These are phyloP conservation scores for Thalassaphorura encarpata DNA, from an alignment of 1,140 invertebrate genomes.

Conservation along the genomic window DNA sequence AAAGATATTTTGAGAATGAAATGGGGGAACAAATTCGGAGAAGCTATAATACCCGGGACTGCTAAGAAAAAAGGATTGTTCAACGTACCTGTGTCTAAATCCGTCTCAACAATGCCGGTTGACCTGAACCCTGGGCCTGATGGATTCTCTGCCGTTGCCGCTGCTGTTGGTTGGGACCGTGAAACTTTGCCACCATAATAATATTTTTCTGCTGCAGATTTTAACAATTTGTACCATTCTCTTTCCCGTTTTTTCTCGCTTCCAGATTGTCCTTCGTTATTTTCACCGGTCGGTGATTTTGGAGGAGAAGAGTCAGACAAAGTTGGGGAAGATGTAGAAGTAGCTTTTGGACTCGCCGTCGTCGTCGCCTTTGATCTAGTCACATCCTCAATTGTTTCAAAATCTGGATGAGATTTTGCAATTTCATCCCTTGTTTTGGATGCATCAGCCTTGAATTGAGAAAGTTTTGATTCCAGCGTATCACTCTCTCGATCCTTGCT, in stretches of 20 bases:
- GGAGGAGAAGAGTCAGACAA: not conserved
- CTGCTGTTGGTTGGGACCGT: not conserved
- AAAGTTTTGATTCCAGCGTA: conserved; percentile 26
- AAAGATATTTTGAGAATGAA: not conserved
- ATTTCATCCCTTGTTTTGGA: conserved; percentile 18
- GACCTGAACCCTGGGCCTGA: not conserved
- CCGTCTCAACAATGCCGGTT: conserved; percentile 32
- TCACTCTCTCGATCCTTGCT: not conserved
- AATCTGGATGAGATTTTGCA: conserved; percentile 31
- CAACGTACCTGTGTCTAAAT: conserved; percentile 31
- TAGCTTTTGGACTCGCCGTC: not conserved
- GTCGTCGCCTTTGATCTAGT: conserved; percentile 1
- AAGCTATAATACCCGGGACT: too few species aligned
- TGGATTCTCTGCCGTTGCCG: conserved; percentile 11
- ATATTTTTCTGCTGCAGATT: conserved; percentile 31
- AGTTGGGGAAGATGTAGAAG: not conserved
- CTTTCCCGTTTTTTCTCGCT: conserved; percentile 22
- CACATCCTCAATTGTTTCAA: conserved; percentile 25
- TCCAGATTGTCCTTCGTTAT: too few species aligned
- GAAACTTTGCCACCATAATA: conserved; percentile 18
- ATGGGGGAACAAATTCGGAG: not conserved
- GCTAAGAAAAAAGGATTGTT: not conserved
- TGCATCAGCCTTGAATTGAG: conserved; percentile 27
- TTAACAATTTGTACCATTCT: conserved; percentile 30
- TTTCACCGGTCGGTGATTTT: not conserved